A percentile compares a stretch with the other conserved stretches of the same genome.
These are phyloP conservation scores for Hylomyscus alleni DNA, from an alignment of 2,797 vertebrate genomes.

Conservation along the genomic window DNA sequence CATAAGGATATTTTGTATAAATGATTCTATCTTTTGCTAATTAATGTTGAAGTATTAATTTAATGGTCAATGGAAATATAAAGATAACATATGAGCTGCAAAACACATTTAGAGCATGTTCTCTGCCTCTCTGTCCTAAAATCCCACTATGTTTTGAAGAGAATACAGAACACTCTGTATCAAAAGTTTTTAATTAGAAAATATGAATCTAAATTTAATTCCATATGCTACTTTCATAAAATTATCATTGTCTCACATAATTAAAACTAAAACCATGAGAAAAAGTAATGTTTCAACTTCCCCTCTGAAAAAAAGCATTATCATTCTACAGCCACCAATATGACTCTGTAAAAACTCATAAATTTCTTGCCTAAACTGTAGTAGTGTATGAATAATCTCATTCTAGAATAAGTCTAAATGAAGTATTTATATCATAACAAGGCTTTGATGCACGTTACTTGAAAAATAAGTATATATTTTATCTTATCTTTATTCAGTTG, in stretches of 20 bases:
- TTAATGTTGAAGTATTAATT: neutral
- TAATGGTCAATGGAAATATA: neutral
- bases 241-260: neutral
- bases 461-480: neutral
- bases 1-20: neutral
- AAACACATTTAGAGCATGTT: neutral
- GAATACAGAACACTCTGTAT: neutral
- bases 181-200: constrained; percentile 1
- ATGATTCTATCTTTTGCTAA: constrained; percentile 7
- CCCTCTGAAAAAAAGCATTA: too few relatives aligned
- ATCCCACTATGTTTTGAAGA: neutral
- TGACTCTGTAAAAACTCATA: neutral
- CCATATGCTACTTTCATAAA: neutral
- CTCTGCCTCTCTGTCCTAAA: neutral
- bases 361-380: neutral
- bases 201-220: neutral
- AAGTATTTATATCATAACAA: neutral
- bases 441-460: neutral
- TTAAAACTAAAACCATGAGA: neutral
- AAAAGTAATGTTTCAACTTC: neutral
- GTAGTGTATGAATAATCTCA: neutral
- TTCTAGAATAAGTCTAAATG: neutral
- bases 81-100: neutral
- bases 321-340: neutral
- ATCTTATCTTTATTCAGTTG: neutral